phyloP scores from a whole-genome alignment of 2,888 invertebrate genomes.

The Cephus pygmeus region DNA sequence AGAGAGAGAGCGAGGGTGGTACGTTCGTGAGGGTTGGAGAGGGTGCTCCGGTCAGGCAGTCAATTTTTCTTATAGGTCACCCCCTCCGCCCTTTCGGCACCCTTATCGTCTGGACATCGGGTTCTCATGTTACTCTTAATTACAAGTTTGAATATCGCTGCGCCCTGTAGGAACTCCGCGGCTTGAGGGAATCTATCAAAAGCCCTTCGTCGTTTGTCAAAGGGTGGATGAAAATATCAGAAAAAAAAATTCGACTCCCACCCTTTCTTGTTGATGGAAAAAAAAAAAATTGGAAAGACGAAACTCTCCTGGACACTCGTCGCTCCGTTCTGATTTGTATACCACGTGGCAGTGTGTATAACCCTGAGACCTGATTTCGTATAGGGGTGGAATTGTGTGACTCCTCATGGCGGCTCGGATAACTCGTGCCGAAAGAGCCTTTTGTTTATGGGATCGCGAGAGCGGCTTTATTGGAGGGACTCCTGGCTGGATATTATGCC shows the following conservation, averaged over 20 bases:
- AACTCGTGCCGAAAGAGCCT: constrained; percentile 15
- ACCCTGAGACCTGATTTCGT: neutral
- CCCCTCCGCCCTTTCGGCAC: constrained; percentile 7
- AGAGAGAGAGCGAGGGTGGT: constrained; percentile 17
- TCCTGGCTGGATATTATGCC: constrained; percentile 47
- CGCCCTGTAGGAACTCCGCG: constrained; percentile 35
- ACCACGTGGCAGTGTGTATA: neutral
- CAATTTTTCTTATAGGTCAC: constrained; percentile 61
- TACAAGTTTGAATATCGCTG: constrained; percentile 53
- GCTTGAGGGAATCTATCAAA: neutral
- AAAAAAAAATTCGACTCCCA: neutral
- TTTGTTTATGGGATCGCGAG: constrained; percentile 38
- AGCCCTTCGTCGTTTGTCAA: neutral
- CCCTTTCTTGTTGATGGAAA: neutral
- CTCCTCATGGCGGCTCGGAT: neutral
- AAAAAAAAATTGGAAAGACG: neutral
- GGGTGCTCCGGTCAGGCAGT: constrained; percentile 41
- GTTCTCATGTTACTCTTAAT: constrained; percentile 59
- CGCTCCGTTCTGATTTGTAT: neutral
- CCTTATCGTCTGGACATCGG: constrained; percentile 51
- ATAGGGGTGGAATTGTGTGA: neutral
- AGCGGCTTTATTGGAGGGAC: constrained; percentile 41
- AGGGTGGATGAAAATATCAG: neutral
- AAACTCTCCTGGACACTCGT: neutral
- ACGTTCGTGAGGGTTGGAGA: constrained; percentile 14